phyloP scores from a whole-genome alignment of 2,888 invertebrate species.

The Clunio marinus region DNA sequence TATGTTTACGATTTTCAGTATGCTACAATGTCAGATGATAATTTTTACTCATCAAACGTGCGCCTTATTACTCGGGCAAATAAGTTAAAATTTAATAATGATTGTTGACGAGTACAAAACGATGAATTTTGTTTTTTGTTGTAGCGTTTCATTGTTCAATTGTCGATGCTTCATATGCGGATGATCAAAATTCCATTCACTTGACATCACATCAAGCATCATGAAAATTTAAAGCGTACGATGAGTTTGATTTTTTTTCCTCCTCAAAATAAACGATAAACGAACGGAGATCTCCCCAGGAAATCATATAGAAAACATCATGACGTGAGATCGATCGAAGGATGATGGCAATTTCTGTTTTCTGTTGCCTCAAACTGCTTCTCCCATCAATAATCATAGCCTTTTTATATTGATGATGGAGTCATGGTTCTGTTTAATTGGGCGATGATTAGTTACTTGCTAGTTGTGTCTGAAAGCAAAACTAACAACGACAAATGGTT shows the following conservation, averaged over 20 bases:
- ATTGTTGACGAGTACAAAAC: not conserved
- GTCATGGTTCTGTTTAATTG: not conserved
- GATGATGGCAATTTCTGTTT: not conserved
- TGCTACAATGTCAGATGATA: no score
- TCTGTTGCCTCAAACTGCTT: not conserved
- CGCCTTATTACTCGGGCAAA: not conserved
- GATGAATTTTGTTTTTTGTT: not conserved
- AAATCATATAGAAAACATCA: constrained; percentile 20
- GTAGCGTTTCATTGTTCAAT: not conserved
- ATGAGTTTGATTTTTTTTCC: no score
- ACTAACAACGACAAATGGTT: no score
- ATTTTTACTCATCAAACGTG: not conserved
- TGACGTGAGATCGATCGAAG: constrained; percentile 12
- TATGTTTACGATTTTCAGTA: no score
- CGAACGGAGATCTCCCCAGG: not conserved
- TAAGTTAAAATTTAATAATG: not conserved
- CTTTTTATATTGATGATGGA: not conserved
- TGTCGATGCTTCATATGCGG: not conserved
- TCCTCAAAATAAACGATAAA: not conserved
- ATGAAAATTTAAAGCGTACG: not conserved
- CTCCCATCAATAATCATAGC: not conserved
- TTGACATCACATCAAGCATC: not conserved
- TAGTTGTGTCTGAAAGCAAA: no score
- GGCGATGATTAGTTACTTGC: not conserved
- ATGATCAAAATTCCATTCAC: not conserved